Evolutionary conservation across 2,797 vertebrate species (phyloP).

Genomic region (Acridotheres tristis): DNA sequence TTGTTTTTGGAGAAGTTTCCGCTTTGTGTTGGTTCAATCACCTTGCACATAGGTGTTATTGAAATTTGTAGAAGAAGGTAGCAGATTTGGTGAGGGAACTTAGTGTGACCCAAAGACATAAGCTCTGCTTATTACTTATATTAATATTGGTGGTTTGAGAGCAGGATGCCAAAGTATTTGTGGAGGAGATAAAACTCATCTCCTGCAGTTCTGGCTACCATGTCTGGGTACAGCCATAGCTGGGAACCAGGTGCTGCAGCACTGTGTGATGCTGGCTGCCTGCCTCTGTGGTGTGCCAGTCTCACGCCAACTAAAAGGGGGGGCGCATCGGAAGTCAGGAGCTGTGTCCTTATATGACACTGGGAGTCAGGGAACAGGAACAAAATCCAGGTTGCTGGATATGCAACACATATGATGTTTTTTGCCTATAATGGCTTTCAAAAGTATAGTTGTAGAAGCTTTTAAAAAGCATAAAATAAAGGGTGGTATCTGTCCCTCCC

Average conservation of each 20-base stretch:
- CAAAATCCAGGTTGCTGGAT: background rate
- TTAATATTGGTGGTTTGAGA: background rate
- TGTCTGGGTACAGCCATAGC: background rate
- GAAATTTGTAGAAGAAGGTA: background rate
- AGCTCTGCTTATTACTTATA: background rate
- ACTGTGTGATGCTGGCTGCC: accelerated
- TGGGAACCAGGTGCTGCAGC: constrained; percentile 12
- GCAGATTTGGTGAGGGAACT: background rate
- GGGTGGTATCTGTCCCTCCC: background rate
- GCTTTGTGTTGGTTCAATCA: background rate
- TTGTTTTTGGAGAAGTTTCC: background rate
- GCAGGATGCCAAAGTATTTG: background rate
- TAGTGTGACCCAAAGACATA: background rate
- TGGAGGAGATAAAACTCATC: background rate
- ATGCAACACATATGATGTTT: background rate
- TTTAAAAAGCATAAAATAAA: background rate
- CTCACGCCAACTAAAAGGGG: background rate
- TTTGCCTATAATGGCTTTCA: background rate
- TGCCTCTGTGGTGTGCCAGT: background rate
- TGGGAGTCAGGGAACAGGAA: background rate
- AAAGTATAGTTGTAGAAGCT: background rate
- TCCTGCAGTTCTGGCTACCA: background rate
- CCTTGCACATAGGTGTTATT: background rate
- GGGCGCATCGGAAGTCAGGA: background rate
- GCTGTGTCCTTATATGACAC: background rate